phyloP scores from a whole-genome alignment of 2,797 vertebrate species.

The Enteromius afrohamiltoni region DNA sequence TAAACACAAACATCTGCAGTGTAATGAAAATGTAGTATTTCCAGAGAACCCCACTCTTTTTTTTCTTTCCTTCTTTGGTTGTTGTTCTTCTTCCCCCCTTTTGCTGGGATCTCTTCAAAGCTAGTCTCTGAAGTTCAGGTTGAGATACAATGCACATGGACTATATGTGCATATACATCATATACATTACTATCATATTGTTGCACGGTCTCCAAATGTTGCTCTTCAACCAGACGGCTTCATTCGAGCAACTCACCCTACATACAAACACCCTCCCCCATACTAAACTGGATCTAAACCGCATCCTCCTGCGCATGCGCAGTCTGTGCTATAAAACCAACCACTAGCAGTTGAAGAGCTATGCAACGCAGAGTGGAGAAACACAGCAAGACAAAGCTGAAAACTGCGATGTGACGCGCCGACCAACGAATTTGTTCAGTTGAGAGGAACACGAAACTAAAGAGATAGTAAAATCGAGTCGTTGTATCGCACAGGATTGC shows the following conservation, averaged over 20 bases:
- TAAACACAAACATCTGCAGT: slow-evolving; percentile 56
- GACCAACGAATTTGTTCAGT: slow-evolving; percentile 33
- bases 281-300: slow-evolving; percentile 62
- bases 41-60: too few relatives aligned
- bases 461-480: slow-evolving; percentile 23
- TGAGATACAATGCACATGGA: neutral
- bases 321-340: slow-evolving; percentile 48
- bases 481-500: slow-evolving; percentile 31
- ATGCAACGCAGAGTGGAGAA: slow-evolving; percentile 54
- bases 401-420: slow-evolving; percentile 49
- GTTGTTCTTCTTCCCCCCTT: neutral
- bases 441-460: neutral
- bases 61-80: neutral
- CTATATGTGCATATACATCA: neutral
- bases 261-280: slow-evolving; percentile 69
- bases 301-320: slow-evolving; percentile 86
- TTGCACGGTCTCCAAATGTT: slow-evolving; percentile 10
- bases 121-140: neutral
- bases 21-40: neutral
- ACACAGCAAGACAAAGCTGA: slow-evolving; percentile 52
- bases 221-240: slow-evolving; percentile 45
- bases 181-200: neutral
- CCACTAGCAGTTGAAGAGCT: slow-evolving; percentile 40
- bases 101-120: neutral
- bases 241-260: slow-evolving; percentile 24